Conservation (phyloP, 92 coral and sea anemone species). For the Virgularia gustaviana region DNA sequence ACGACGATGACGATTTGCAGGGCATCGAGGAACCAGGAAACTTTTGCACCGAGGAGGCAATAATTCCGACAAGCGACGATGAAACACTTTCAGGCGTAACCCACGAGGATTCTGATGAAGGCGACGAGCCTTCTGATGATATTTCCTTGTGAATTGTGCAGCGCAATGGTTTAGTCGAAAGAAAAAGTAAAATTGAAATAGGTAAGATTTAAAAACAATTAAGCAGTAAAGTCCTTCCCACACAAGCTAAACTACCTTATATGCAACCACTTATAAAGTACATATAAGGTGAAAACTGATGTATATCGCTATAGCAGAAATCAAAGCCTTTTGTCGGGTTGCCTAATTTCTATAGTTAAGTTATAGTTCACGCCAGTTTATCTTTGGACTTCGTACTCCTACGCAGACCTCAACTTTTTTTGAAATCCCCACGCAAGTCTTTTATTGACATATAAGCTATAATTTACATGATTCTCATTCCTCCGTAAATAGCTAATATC, state of each 20-base stretch:
- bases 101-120: slow-evolving; percentile 22
- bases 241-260: too few species aligned
- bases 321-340: too few species aligned
- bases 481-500: too few species aligned
- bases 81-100: not conserved
- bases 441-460: too few species aligned
- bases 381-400: too few species aligned
- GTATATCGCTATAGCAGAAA: not conserved
- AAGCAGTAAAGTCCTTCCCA: too few species aligned
- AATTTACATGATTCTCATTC: too few species aligned
- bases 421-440: too few species aligned
- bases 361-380: too few species aligned
- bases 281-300: not conserved
- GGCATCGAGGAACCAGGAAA: slow-evolving; percentile 10
- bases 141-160: slow-evolving; percentile 2
- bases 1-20: slow-evolving; percentile 21
- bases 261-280: too few species aligned
- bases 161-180: not conserved
- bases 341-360: too few species aligned
- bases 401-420: too few species aligned
- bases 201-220: slow-evolving; percentile 1
- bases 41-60: slow-evolving; percentile 26
- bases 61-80: slow-evolving; percentile 11
- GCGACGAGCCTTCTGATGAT: slow-evolving; percentile 24
- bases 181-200: not conserved